A percentile compares a stretch with the other conserved stretches of the same genome.
Evolutionary conservation across 2,113 vertebrate genomes (phyloP).

Genomic region (Rattus norvegicus): GRCr8 NC_086039.1:137351001-137351500

Average conservation of each 20-base stretch:
- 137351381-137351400: slow-evolving; percentile 31
- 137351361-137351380: slow-evolving; percentile 57
- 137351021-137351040: slow-evolving; percentile 23
- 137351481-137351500: slow-evolving; percentile 68
- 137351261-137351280: slow-evolving; percentile 60
- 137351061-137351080: slow-evolving; percentile 41
- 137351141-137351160: slow-evolving; percentile 56
- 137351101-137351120: slow-evolving; percentile 59
- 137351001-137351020: slow-evolving; percentile 40
- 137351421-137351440: slow-evolving; percentile 74
- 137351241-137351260: slow-evolving; percentile 40
- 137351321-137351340: slow-evolving; percentile 57
- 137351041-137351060: slow-evolving; percentile 52
- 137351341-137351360: slow-evolving; percentile 49
- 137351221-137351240: slow-evolving; percentile 61
- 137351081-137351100: slow-evolving; percentile 68
- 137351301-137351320: slow-evolving; percentile 57
- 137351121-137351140: slow-evolving; percentile 19
- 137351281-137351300: slow-evolving; percentile 62
- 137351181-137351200: slow-evolving; percentile 69
- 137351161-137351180: slow-evolving; percentile 48
- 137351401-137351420: slow-evolving; percentile 65
- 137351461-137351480: slow-evolving; percentile 66
- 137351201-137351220: slow-evolving; percentile 20
- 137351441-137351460: slow-evolving; percentile 66